Percentiles rank a stretch among this genome's conserved stretches.
Conservation (phyloP, 1,140 invertebrate genomes). For the Philotrypesis tridentata region DNA sequence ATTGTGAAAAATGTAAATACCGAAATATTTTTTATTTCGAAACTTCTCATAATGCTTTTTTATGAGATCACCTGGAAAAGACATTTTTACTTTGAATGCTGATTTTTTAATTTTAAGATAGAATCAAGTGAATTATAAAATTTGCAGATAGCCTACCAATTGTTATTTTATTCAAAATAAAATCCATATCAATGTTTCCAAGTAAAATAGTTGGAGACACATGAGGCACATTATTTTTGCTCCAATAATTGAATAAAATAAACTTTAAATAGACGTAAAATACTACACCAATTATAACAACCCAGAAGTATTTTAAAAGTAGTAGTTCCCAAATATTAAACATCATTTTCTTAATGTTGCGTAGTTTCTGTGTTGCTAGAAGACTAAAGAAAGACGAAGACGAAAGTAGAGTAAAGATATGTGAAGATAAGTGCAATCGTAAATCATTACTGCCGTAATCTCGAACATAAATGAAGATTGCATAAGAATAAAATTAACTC, state of each 20-base stretch:
- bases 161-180: conserved; percentile 20
- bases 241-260: conserved; percentile 40
- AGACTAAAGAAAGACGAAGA: neutral
- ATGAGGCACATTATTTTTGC: conserved; percentile 21
- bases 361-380: neutral
- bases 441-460: too few species aligned
- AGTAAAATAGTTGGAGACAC: neutral
- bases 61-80: neutral
- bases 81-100: too few species aligned
- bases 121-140: too few species aligned
- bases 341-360: neutral
- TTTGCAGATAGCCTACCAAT: conserved; percentile 21
- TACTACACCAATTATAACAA: neutral
- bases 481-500: too few species aligned
- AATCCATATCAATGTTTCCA: conserved; percentile 28
- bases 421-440: neutral
- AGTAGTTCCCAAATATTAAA: neutral
- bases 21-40: conserved; percentile 26
- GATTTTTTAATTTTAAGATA: too few species aligned
- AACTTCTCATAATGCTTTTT: conserved; percentile 36
- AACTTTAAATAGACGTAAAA: conserved; percentile 43
- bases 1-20: conserved; percentile 50
- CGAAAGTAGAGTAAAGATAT: neutral
- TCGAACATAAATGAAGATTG: too few species aligned
- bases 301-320: neutral